Conservation (phyloP, 2,113 vertebrate species). For the Sclerurus mexicanus region DNA sequence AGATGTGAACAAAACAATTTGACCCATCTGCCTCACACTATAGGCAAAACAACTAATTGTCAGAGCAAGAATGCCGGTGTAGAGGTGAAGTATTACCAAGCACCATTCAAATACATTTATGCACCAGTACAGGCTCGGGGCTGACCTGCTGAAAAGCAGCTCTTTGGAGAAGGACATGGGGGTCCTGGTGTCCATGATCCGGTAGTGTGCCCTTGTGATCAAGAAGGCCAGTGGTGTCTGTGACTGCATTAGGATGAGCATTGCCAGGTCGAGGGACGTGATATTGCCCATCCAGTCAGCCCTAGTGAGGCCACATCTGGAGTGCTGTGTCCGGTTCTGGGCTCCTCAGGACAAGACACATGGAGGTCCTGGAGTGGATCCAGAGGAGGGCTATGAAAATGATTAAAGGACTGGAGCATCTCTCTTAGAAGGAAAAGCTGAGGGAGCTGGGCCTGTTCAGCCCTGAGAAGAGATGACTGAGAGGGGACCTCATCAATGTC, state of each 20-base stretch:
- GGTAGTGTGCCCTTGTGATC: neutral
- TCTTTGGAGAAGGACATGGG: neutral
- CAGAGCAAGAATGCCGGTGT: neutral
- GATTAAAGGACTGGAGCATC: neutral
- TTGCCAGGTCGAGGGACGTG: neutral
- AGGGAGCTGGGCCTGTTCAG: neutral
- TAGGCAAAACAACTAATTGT: neutral
- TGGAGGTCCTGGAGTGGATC: neutral
- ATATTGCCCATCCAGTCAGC: neutral
- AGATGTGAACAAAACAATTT: neutral
- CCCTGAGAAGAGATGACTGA: neutral
- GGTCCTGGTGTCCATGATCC: neutral
- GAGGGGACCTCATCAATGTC: neutral
- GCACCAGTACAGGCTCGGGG: neutral
- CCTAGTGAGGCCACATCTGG: neutral
- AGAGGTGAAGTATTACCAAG: neutral
- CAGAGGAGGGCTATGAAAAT: neutral
- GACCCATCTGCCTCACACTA: neutral
- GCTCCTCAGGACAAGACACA: neutral
- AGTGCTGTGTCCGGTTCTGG: neutral
- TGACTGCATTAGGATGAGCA: neutral
- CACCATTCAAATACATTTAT: neutral
- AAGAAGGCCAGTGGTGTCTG: neutral
- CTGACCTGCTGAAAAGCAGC: neutral
- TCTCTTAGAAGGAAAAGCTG: neutral